Conservation (phyloP, 2,888 invertebrate genomes). For the Scelioninae gen. 1 region DNA sequence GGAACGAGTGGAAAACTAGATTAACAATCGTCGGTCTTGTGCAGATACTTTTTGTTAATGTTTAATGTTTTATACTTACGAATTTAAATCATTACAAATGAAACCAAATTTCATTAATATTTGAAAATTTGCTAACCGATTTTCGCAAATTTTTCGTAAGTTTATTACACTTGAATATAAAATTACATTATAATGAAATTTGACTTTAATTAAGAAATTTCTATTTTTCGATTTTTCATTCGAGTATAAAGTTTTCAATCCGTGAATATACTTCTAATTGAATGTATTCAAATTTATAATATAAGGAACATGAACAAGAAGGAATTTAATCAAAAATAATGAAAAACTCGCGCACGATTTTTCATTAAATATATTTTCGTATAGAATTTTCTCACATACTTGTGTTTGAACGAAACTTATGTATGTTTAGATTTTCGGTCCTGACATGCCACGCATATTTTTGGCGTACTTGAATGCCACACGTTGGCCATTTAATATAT, state of each 20-base stretch:
- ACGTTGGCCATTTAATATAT: slow-evolving; percentile 2
- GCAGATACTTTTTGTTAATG: slow-evolving; percentile 21
- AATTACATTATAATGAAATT: too few species aligned
- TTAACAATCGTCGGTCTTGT: slow-evolving; percentile 23
- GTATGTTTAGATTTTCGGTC: neutral
- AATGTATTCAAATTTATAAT: neutral
- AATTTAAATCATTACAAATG: neutral
- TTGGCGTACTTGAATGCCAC: slow-evolving; percentile 1
- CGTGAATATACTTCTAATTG: too few species aligned
- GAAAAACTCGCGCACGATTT: neutral
- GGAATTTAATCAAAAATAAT: too few species aligned
- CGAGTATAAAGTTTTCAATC: too few species aligned
- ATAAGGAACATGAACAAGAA: neutral
- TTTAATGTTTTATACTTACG: slow-evolving; percentile 17
- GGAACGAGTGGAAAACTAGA: slow-evolving; percentile 21
- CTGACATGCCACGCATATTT: slow-evolving; percentile 8
- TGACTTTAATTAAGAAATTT: too few species aligned
- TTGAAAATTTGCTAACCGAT: neutral
- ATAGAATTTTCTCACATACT: neutral
- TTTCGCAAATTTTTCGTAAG: neutral
- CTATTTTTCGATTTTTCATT: too few species aligned
- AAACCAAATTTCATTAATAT: neutral
- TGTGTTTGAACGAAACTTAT: neutral
- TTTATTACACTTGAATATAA: too few species aligned
- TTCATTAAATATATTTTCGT: slow-evolving; percentile 1